Evolutionary conservation across 2,797 vertebrate genomes (phyloP).

Genomic region (Argentina silus): DNA sequence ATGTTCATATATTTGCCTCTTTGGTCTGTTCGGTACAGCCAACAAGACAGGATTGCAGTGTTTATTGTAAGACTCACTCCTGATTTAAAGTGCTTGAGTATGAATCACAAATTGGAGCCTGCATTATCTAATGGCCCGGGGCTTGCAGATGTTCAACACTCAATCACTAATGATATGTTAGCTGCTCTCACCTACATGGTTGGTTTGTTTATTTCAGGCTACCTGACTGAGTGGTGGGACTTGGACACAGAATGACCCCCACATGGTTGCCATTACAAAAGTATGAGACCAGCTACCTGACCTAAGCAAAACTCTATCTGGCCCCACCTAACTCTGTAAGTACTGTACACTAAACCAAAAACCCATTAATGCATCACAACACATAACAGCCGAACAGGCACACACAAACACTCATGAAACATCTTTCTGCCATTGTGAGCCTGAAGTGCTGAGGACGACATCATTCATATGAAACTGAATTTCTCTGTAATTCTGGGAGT

Average conservation of each 20-base stretch:
- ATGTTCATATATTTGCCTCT: too few relatives aligned
- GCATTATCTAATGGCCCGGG: too few relatives aligned
- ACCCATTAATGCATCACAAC: neutral
- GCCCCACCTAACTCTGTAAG: conserved; percentile 53
- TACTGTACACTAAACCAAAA: conserved; percentile 21
- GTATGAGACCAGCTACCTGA: conserved; percentile 61
- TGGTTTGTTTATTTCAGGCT: conserved; percentile 35
- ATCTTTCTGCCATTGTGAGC: neutral
- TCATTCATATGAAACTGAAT: too few relatives aligned
- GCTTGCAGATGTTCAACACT: neutral
- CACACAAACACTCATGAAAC: neutral
- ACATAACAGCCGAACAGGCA: neutral
- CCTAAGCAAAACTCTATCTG: conserved; percentile 42
- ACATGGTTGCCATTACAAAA: conserved; percentile 41
- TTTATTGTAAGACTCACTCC: too few relatives aligned
- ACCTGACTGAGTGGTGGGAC: conserved; percentile 21
- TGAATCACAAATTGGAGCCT: too few relatives aligned
- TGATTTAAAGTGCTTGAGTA: too few relatives aligned
- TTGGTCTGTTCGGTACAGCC: too few relatives aligned
- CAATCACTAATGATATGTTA: neutral
- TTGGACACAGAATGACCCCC: conserved; percentile 10
- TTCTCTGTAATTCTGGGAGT: too few relatives aligned
- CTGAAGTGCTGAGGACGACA: too few relatives aligned
- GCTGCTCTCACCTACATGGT: neutral
- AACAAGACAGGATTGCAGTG: too few relatives aligned